Conservation (phyloP, 2,113 vertebrate species). For the Malurus cyaneus region DNA sequence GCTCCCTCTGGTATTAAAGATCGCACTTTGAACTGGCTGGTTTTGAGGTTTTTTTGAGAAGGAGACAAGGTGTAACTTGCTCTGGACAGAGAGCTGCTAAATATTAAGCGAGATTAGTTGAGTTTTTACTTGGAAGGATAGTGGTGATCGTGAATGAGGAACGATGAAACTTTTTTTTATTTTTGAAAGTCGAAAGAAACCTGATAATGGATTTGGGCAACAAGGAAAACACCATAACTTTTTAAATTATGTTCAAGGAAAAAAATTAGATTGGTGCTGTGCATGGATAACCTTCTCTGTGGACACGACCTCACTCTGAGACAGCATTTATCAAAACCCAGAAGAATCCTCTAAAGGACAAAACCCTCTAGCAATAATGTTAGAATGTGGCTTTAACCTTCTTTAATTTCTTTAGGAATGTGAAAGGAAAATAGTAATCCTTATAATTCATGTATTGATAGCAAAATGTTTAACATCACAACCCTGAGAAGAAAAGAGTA, state of each 20-base stretch:
- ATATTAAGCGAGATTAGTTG: background rate
- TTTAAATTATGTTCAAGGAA: background rate
- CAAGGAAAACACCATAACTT: background rate
- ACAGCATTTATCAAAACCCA: background rate
- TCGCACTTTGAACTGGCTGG: background rate
- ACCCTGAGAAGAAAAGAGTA: background rate
- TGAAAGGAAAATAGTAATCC: background rate
- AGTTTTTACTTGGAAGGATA: background rate
- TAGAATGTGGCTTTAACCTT: background rate
- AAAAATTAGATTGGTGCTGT: background rate
- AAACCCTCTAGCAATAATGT: background rate
- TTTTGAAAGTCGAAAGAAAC: background rate
- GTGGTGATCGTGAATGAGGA: background rate
- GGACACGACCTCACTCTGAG: background rate
- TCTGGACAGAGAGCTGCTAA: background rate
- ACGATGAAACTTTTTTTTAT: background rate
- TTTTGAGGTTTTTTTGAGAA: background rate
- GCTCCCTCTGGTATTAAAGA: background rate
- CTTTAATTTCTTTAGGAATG: background rate
- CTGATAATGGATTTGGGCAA: background rate
- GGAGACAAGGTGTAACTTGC: background rate
- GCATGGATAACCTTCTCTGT: background rate
- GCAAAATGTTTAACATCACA: background rate
- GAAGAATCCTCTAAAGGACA: background rate
- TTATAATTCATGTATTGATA: background rate